Conservation (phyloP, 2,113 vertebrate species). For the Empidonax alnorum region DNA sequence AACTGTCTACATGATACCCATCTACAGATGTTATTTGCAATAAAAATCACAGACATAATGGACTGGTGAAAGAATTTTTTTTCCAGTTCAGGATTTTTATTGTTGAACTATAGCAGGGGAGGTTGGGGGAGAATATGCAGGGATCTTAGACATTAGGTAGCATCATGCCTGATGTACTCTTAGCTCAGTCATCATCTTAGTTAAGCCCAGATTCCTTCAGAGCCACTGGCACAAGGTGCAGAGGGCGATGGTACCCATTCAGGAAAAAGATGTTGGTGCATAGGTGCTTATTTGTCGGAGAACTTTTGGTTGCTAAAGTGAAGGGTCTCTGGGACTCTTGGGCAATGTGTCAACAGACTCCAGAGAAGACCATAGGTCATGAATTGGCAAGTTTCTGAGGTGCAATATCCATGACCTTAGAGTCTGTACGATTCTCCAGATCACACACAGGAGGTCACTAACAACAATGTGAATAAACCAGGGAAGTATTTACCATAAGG, state of each 20-base stretch:
- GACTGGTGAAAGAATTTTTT: not conserved
- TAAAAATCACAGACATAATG: not conserved
- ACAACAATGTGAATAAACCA: not conserved
- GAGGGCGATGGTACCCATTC: not conserved
- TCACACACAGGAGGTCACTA: not conserved
- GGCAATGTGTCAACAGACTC: not conserved
- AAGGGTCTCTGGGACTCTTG: not conserved
- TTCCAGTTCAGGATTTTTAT: not conserved
- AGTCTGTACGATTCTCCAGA: not conserved
- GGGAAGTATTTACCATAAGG: not conserved
- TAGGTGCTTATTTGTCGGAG: not conserved
- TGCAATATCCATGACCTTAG: not conserved
- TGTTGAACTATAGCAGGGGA: not conserved
- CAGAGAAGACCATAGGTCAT: rapidly evolving
- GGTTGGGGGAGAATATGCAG: not conserved
- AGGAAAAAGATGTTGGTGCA: not conserved
- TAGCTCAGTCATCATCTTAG: not conserved
- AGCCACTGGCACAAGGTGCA: not conserved
- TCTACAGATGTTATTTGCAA: not conserved
- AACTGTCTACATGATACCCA: not conserved
- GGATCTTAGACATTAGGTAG: not conserved
- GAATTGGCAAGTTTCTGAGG: not conserved
- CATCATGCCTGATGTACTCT: not conserved
- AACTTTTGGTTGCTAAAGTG: not conserved
- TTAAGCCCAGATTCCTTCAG: not conserved